Base-by-base conservation (phyloP, 1,140 invertebrate species). In the Oscheius sp. region DNA sequence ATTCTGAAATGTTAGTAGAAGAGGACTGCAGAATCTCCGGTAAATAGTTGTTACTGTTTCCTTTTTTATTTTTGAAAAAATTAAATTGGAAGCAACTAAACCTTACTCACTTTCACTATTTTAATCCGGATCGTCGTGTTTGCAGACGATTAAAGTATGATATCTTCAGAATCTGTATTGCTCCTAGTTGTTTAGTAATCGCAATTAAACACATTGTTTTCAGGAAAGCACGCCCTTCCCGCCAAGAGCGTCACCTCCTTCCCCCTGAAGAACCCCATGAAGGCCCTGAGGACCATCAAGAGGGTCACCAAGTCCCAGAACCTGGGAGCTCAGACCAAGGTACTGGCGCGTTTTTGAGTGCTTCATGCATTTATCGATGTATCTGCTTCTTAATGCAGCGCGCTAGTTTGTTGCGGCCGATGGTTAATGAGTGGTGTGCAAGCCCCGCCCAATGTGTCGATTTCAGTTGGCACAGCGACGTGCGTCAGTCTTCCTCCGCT, bases 391-490 rank as follows among this genome's bases (percentile, higher is more conserved):
- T 63, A 63, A 63, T 63, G 28, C 28, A 63, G 28, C 34, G 4
- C n/a, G 7, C 59, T 63, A 63, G 34, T 34, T 63, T 36, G 59
- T 38, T 65, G 63, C 63, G 63, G n/a, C 31, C 13, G 32, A 34
- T n/a, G 34, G 32, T 38, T 36, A 35, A 26, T 55, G 49, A 55
- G 32, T 38, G 32, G 32, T 38, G 32, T 42, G 32, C 63, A 36
- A 65, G 32, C 31, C 45, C 63, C 63, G 32, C 63, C 34, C 36
- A n/a, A 65, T 65, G 36, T 38, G 36, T 65, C 36, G 32, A 38
- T 38, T 65, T 65, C 63, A 73, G 42, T 45, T 73, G 20, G 70
- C 70, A 23, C 61, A 63, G 62, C 70, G 61, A 49, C 70, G 70
- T 49, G 70, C 70, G 13, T 38, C 70, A 45, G 61, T 45, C 31